Percentiles rank a stretch among this genome's conserved stretches.
These are phyloP conservation scores for Calliphora vomitoria DNA, from an alignment of 2,888 invertebrate genomes.

Conservation along the genomic window DNA sequence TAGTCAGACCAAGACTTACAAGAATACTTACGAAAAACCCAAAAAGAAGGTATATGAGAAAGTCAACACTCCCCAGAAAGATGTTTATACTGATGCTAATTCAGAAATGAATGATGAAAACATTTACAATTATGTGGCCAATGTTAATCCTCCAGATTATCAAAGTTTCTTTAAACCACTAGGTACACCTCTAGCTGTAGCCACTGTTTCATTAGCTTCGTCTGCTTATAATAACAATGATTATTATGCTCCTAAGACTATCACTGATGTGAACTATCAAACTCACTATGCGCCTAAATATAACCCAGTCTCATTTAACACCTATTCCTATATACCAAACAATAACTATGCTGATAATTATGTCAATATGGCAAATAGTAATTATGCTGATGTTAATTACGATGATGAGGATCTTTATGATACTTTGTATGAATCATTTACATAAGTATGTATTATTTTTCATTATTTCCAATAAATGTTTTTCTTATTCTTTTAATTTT, in stretches of 20 bases:
- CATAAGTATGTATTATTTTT: not conserved
- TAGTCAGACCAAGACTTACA: not conserved
- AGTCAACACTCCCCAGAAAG: not conserved
- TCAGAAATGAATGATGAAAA: not conserved
- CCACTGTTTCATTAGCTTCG: not conserved
- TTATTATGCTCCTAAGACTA: not conserved
- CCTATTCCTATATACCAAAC: not conserved
- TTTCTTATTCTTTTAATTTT: not conserved
- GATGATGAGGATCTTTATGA: not conserved
- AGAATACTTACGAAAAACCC: not conserved
- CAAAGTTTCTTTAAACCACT: constrained; percentile 19
- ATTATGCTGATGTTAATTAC: not conserved
- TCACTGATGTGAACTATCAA: not conserved
- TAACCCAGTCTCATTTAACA: not conserved
- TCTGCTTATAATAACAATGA: not conserved
- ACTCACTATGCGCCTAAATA: not conserved
- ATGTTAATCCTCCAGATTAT: constrained; percentile 3
- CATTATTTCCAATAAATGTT: not conserved
- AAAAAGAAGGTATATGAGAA: not conserved
- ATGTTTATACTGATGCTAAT: not conserved
- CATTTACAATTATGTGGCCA: not conserved
- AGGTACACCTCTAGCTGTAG: not conserved
- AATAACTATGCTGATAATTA: not conserved
- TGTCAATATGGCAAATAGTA: not conserved
- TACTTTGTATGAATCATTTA: not conserved